These are phyloP conservation scores for Salminus brasiliensis DNA, from an alignment of 2,113 vertebrate genomes.

Conservation along the genomic window DNA sequence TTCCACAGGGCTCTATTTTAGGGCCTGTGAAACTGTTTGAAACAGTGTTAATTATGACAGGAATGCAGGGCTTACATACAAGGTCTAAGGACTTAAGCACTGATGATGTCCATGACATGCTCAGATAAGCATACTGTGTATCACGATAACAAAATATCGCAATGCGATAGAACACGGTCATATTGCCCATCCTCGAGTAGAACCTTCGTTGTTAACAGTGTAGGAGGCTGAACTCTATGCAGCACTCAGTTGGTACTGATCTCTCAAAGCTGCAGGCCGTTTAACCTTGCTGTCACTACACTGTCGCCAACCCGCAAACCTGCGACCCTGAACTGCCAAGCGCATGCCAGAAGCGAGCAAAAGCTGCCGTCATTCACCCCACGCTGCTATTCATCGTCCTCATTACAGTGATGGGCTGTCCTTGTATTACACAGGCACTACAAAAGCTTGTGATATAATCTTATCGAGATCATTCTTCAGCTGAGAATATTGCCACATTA, in stretches of 20 bases:
- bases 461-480: background rate
- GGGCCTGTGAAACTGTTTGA: too few species aligned
- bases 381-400: background rate
- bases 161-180: too few species aligned
- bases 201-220: conserved; percentile 5
- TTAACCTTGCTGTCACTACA: conserved; percentile 46
- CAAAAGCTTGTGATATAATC: background rate
- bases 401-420: background rate
- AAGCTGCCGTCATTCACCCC: conserved; percentile 10
- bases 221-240: background rate
- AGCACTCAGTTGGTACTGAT: conserved; percentile 20
- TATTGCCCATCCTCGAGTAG: background rate
- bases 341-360: conserved; percentile 1
- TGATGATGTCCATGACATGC: too few species aligned
- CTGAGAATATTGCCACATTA: background rate
- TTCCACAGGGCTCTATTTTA: too few species aligned
- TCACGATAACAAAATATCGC: too few species aligned
- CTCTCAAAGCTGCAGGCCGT: conserved; percentile 2
- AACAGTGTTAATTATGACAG: too few species aligned
- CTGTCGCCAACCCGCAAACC: conserved; percentile 11
- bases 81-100: too few species aligned
- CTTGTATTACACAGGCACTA: background rate
- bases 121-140: too few species aligned
- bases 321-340: conserved; percentile 17
- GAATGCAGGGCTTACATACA: too few species aligned